Evolutionary conservation across 1,140 invertebrate species (phyloP).

Genomic region (Drosophila parvula): DNA sequence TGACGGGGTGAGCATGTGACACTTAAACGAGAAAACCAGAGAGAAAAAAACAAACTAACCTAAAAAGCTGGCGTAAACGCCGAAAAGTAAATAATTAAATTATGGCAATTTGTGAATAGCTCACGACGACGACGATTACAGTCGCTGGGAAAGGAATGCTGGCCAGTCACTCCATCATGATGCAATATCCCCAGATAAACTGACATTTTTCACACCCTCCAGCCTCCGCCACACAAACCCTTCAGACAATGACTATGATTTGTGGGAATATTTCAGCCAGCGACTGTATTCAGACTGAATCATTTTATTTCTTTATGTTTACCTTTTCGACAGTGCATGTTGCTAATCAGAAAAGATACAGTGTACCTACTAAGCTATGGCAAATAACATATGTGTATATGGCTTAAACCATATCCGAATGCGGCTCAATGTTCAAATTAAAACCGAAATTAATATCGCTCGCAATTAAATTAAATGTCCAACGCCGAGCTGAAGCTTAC

Average conservation of each 20-base stretch:
- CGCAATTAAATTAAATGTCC: slow-evolving; percentile 66
- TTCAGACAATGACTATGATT: slow-evolving; percentile 13
- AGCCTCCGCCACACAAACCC: slow-evolving; percentile 1
- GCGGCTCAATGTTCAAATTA: slow-evolving; percentile 37
- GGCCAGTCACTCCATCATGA: slow-evolving; percentile 28
- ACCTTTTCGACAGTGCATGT: slow-evolving; percentile 7
- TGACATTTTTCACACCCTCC: slow-evolving; percentile 6
- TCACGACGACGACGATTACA: slow-evolving; percentile 42
- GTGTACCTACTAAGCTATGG: slow-evolving; percentile 20
- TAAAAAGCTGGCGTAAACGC: slow-evolving; percentile 52
- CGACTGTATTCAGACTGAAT: slow-evolving; percentile 44
- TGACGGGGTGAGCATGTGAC: slow-evolving; percentile 66
- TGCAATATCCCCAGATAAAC: slow-evolving; percentile 37
- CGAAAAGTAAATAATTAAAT: slow-evolving; percentile 60
- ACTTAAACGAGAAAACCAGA: slow-evolving; percentile 15
- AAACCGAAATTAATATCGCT: slow-evolving; percentile 26
- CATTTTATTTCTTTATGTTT: slow-evolving; percentile 38
- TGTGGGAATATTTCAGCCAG: slow-evolving; percentile 25
- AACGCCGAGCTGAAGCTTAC: slow-evolving; percentile 45
- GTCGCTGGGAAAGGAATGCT: slow-evolving; percentile 39
- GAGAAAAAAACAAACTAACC: slow-evolving; percentile 56
- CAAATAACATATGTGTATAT: background rate
- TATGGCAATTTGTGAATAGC: slow-evolving; percentile 42
- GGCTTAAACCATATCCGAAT: slow-evolving; percentile 12
- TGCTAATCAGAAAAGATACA: slow-evolving; percentile 31